Percentiles rank a stretch among this genome's conserved stretches.
phyloP scores from a whole-genome alignment of 2,888 invertebrate genomes.

The Agrilus biguttatus region DNA sequence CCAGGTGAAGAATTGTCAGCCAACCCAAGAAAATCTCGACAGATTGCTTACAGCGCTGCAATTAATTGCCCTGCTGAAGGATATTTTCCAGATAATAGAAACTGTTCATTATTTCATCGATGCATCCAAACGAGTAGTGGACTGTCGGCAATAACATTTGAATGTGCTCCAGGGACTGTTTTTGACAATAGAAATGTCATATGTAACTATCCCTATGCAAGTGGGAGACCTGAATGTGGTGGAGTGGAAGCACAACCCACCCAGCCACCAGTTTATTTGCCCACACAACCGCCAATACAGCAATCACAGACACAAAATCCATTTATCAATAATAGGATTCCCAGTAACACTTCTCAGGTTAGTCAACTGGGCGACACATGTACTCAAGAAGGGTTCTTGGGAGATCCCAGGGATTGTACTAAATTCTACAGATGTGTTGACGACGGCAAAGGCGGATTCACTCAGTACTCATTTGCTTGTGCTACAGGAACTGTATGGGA shows the following conservation, averaged over 20 bases:
- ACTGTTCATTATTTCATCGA: conserved; percentile 62
- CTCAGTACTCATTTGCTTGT: conserved; percentile 56
- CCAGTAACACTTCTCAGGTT: not conserved
- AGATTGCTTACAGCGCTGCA: conserved; percentile 12
- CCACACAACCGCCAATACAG: conserved; percentile 29
- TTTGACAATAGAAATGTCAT: conserved; percentile 52
- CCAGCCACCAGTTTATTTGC: conserved; percentile 31
- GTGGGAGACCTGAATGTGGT: conserved; percentile 53
- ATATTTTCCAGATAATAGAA: conserved; percentile 53
- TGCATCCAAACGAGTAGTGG: conserved; percentile 47
- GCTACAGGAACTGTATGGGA: conserved; percentile 30
- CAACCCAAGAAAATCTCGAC: conserved; percentile 2
- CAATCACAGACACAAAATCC: not conserved
- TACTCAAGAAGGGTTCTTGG: conserved; percentile 37
- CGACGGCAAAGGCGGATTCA: conserved; percentile 42
- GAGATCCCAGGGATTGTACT: conserved; percentile 51
- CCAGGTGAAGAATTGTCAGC: too few species aligned
- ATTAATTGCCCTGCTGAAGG: conserved; percentile 53
- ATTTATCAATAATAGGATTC: too few species aligned
- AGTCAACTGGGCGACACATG: conserved; percentile 1
- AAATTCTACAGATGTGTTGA: conserved; percentile 66
- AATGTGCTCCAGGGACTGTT: conserved; percentile 61
- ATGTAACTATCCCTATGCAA: conserved; percentile 56
- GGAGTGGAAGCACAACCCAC: conserved; percentile 13
- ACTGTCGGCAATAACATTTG: conserved; percentile 47